phyloP scores from a whole-genome alignment of 2,797 vertebrate species.

The Novumbra hubbsi region DNA sequence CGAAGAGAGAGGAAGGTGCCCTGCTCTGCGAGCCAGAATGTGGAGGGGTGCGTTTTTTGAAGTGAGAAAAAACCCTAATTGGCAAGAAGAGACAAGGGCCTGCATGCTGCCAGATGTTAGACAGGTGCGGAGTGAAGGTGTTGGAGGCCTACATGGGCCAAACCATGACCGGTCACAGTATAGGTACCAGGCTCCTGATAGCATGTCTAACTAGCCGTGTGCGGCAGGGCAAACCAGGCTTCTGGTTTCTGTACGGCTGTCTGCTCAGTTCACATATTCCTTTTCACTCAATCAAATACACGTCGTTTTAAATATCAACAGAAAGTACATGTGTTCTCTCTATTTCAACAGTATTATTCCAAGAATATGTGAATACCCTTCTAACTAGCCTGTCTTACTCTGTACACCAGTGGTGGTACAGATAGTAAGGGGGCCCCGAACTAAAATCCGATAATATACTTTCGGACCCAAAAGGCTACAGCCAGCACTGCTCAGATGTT shows the following conservation, averaged over 20 bases:
- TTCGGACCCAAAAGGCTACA: too few species aligned
- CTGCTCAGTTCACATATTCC: too few species aligned
- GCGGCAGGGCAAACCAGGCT: slow-evolving; percentile 45
- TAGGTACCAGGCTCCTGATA: slow-evolving; percentile 14
- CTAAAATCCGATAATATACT: too few species aligned
- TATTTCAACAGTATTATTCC: too few species aligned
- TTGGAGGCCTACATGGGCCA: slow-evolving; percentile 47
- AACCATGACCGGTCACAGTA: slow-evolving; percentile 36
- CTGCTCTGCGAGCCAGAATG: not conserved
- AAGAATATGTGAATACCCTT: too few species aligned
- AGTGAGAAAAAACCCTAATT: slow-evolving; percentile 61
- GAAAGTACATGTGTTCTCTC: too few species aligned
- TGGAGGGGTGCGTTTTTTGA: slow-evolving; percentile 36
- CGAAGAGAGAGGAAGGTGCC: slow-evolving; percentile 31
- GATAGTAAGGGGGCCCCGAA: too few species aligned
- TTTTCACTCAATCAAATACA: too few species aligned
- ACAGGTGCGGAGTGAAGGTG: slow-evolving; percentile 55
- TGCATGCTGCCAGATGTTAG: slow-evolving; percentile 65
- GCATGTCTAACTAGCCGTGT: slow-evolving; percentile 21
- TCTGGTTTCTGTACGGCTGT: slow-evolving; percentile 27
- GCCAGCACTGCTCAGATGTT: not conserved
- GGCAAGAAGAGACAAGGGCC: slow-evolving; percentile 49
- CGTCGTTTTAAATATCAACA: too few species aligned
- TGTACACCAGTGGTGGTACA: too few species aligned
- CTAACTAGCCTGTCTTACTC: too few species aligned